Percentiles rank a stretch among this genome's conserved stretches.
Conservation (phyloP, 2,888 invertebrate species). For the Calameuta pallipes region DNA sequence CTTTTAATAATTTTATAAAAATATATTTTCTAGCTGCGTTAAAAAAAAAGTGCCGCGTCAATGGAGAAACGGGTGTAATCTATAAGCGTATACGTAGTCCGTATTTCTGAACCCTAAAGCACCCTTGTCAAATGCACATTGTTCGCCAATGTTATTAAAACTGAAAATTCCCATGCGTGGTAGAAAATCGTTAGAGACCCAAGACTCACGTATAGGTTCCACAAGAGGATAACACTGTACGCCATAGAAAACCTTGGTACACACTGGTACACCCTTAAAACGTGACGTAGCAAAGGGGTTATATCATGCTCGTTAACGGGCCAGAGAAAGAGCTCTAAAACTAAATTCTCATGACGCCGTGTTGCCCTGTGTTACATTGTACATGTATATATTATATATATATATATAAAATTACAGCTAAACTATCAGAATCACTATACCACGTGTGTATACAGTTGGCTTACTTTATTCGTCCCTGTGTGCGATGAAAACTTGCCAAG, state of each 20-base stretch:
- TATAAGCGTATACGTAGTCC: too few species aligned
- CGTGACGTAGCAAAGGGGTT: background rate
- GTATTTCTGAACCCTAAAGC: background rate
- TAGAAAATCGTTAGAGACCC: background rate
- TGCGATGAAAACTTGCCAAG: background rate
- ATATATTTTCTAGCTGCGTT: too few species aligned
- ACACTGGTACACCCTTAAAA: background rate
- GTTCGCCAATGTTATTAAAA: background rate
- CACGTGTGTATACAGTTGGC: background rate
- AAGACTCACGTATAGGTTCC: background rate
- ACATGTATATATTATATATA: too few species aligned
- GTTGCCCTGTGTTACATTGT: too few species aligned
- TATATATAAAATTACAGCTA: background rate
- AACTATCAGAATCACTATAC: background rate
- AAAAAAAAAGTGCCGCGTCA: too few species aligned
- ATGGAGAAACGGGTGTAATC: too few species aligned
- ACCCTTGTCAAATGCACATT: background rate
- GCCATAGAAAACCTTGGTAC: background rate
- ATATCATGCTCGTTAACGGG: constrained; percentile 4
- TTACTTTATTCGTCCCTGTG: background rate
- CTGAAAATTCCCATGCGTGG: background rate
- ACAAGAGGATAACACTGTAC: background rate
- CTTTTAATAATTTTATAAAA: too few species aligned
- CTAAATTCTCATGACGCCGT: background rate
- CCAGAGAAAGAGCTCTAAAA: background rate